These are phyloP conservation scores for Sceliomorpha sp. DNA, from an alignment of 2,888 invertebrate genomes.

Conservation along the genomic window DNA sequence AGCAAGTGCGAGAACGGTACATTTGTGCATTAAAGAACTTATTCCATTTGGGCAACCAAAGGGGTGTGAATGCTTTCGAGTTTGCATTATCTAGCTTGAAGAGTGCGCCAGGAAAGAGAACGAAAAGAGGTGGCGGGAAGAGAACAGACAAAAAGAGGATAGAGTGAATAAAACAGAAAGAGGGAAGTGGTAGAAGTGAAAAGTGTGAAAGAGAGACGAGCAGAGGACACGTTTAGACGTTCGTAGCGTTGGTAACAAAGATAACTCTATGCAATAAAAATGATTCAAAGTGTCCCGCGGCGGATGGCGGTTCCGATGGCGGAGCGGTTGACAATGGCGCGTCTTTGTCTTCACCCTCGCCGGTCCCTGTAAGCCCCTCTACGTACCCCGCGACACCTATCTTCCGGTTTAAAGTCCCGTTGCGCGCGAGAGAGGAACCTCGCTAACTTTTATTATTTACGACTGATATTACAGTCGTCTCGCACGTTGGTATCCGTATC, in stretches of 20 bases:
- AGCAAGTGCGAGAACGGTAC: slow-evolving; percentile 68
- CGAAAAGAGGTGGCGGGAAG: slow-evolving; percentile 50
- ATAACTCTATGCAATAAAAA: slow-evolving; percentile 81
- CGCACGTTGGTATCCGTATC: slow-evolving; percentile 51
- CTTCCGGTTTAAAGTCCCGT: slow-evolving; percentile 80
- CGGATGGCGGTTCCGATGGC: slow-evolving; percentile 80
- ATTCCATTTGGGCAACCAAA: slow-evolving; percentile 80
- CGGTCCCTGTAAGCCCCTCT: slow-evolving; percentile 57
- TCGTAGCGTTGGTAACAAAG: slow-evolving; percentile 80
- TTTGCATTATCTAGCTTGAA: slow-evolving; percentile 75
- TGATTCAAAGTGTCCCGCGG: slow-evolving; percentile 81
- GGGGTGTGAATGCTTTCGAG: slow-evolving; percentile 80
- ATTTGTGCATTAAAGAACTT: slow-evolving; percentile 80
- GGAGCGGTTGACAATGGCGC: slow-evolving; percentile 80
- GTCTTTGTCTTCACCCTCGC: slow-evolving; percentile 78
- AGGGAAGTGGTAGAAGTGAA: slow-evolving; percentile 60
- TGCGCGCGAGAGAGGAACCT: slow-evolving; percentile 77
- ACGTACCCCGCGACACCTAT: slow-evolving; percentile 79
- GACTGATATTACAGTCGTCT: slow-evolving; percentile 78
- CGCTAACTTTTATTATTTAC: slow-evolving; percentile 81
- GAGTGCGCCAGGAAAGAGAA: slow-evolving; percentile 59
- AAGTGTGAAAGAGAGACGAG: slow-evolving; percentile 61
- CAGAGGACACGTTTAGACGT: slow-evolving; percentile 78
- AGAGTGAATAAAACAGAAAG: slow-evolving; percentile 62
- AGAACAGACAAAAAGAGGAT: slow-evolving; percentile 62